Percentiles rank a stretch among this genome's conserved stretches.
Conservation (phyloP, 2,888 invertebrate genomes). For the Tenthredo scrophulariae region DNA sequence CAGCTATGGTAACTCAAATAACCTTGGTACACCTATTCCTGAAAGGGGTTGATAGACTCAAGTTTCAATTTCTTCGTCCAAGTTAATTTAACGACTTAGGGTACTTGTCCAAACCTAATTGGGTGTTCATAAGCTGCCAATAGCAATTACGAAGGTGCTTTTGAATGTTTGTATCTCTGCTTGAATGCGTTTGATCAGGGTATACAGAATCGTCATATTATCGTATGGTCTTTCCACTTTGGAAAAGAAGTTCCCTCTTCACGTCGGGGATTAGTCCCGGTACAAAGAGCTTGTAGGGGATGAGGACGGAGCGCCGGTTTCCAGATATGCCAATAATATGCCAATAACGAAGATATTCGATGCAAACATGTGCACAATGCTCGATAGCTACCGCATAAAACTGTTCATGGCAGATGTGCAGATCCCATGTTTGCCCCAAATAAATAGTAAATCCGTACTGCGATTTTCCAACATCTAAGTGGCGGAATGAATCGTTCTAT, state of each 20-base stretch:
- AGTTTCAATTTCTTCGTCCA: background rate
- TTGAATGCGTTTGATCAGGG: background rate
- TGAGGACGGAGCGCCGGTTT: background rate
- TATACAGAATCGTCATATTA: background rate
- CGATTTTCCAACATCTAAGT: too few species aligned
- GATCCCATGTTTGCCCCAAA: background rate
- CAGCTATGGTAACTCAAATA: background rate
- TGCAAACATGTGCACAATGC: conserved; percentile 22
- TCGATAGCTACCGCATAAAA: background rate
- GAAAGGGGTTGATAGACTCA: background rate
- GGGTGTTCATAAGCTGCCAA: background rate
- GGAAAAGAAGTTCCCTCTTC: background rate
- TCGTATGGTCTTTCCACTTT: background rate
- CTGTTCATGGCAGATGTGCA: conserved; percentile 4
- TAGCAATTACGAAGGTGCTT: background rate
- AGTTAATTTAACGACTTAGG: background rate
- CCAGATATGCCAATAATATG: conserved; percentile 44
- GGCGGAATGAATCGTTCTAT: background rate
- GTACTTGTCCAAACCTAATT: background rate
- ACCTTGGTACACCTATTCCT: background rate
- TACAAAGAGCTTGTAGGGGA: background rate
- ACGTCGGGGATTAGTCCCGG: background rate
- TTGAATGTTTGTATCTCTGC: background rate
- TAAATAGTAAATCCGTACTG: background rate
- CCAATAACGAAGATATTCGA: conserved; percentile 46